phyloP scores from a whole-genome alignment of 2,797 vertebrate genomes.

The Mormyrops boulengeri region DNA sequence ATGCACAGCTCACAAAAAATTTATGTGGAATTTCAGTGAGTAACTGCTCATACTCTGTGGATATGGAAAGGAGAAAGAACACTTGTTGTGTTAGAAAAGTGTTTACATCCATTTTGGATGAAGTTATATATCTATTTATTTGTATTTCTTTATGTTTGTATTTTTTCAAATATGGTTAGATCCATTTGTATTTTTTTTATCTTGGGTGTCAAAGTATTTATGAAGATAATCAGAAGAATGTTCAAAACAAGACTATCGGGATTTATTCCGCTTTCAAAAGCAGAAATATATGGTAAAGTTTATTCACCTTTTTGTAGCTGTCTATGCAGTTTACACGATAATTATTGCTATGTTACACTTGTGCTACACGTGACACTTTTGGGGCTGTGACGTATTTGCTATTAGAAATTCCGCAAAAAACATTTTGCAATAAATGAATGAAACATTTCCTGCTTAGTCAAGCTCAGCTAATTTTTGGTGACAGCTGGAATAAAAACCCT shows the following conservation, averaged over 20 bases:
- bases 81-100: constrained; percentile 40
- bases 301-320: background rate
- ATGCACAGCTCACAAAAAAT: background rate
- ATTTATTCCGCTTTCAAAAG: background rate
- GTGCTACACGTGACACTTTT: background rate
- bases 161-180: constrained; percentile 25
- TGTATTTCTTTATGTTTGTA: constrained; percentile 42
- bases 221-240: background rate
- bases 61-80: constrained; percentile 22
- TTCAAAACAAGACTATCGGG: background rate
- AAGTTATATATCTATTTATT: constrained; percentile 34
- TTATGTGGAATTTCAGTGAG: background rate
- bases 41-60: constrained; percentile 17
- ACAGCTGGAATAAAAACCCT: background rate
- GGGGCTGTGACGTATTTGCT: background rate
- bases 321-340: background rate
- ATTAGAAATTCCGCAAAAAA: background rate
- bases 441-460: background rate
- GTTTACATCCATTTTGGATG: constrained; percentile 46
- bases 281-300: background rate
- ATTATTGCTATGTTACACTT: background rate
- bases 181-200: constrained; percentile 4
- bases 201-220: background rate
- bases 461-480: background rate
- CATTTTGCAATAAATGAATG: background rate